Evolutionary conservation across 2,888 invertebrate species (phyloP), one percentile per base, ranked within the genome.

Genomic region (Crossocerus cetratus): DNA sequence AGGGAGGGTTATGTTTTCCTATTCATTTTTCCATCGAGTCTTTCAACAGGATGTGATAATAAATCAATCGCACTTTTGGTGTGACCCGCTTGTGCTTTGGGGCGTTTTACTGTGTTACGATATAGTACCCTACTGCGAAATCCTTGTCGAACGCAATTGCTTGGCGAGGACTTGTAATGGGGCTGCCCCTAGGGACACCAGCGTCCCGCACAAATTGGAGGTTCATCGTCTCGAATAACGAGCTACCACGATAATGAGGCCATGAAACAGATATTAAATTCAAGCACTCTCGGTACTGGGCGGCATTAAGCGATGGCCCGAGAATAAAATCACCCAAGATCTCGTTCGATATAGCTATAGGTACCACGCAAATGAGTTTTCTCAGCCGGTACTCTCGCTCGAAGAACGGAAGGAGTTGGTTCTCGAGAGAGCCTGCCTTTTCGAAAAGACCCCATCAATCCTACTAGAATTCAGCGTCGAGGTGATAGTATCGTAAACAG

Each of bases 91-190:
- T 76, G 68, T 68, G 71, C 70, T 71, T 76, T 75, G 64, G 53
- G 65, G 54, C 71, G 71, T 64, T 76, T 75, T 65, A 76, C 67
- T 65, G 67, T 77, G 68, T 71, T 66, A 59, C 64, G 55, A 55
- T 75, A 67, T 62, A n/a, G n/a, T n/a, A 74, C 57, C 71, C 66
- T 60, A 54, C 59, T 57, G 59, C 63, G 61, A 61, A 53, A 65
- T 68, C 62, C 64, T 49, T 49, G 54, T 58, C 63, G 57, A 49
- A 57, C 66, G 71, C 72, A 75, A 80, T 80, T 76, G 80, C 70
- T 76, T 72, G 60, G 73, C 72, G 70, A 80, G 75, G 74, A 82
- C 71, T 65, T 69, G 78, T 80, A 82, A 82, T 69, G 75, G 72
- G 53, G 68, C 42, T 61, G 72, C 65, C 81, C 75, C 75, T 69